Evolutionary conservation across 2,888 invertebrate species (phyloP), one percentile per base, ranked within the genome.

Genomic region (Parnassius orleans): DNA sequence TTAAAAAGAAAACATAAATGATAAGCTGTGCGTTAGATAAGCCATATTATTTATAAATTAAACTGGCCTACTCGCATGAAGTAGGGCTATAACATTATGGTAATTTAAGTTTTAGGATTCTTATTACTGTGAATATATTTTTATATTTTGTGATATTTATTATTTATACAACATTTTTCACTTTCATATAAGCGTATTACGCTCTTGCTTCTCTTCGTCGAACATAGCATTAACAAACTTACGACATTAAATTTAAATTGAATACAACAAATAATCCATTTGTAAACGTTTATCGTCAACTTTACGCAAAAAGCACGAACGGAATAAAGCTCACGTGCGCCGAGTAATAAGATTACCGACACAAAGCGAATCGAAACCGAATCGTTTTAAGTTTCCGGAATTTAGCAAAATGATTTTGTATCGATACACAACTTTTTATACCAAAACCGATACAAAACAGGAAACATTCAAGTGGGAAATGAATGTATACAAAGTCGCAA

Each of bases 251-350:
- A 59, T 66, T 60, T 64, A 61, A 64, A 61, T 48, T 61, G 59
- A 65, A 60, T 63, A 50, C 65, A 61, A 58, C 65, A 64, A 60
- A 60, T 66, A 63, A 70, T 70, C 68, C 68, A 52, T 51, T 65
- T 61, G 68, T 65, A 64, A 67, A 72, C 63, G 69, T 67, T 83
- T 81, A 88, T 88, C 87, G 83, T 76, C 68, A 55, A 75, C 71
- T 75, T 78, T 78, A 77, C 71, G 78, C 81, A 80, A 84, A 82
- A 74, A 82, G 81, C 90, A 90, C 90, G 90, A 81, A 82, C 83
- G 64, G 70, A 76, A 83, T 77, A 78, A 81, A 77, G 81, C 82
- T 81, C 90, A 90, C 90, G 90, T 89, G 90, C 88, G 83, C 76
- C 69, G 62, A 70, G 77, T 80, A 84, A 89, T 79, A 82, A 81